Percentiles rank a stretch among this genome's conserved stretches.
Conservation (phyloP, 1,140 invertebrate genomes). For the Drosophila pandora region DNA sequence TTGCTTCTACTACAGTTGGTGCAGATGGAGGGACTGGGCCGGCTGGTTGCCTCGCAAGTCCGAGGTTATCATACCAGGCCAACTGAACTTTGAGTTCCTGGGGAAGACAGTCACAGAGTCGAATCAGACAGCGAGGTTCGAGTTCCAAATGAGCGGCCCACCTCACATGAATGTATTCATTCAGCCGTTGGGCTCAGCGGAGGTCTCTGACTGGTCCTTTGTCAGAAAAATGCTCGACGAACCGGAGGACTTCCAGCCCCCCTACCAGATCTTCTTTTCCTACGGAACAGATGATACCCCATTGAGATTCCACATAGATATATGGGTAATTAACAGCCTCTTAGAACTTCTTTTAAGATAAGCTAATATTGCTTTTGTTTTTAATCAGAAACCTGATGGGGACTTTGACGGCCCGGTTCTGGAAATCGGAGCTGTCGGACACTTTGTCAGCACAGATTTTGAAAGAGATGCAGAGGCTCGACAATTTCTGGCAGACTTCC, state of each 20-base stretch:
- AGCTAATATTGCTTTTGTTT: not conserved
- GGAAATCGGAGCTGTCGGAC: constrained; percentile 39
- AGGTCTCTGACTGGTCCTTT: constrained; percentile 87
- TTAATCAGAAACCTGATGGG: constrained; percentile 84
- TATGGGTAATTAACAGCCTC: constrained; percentile 83
- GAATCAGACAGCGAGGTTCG: constrained; percentile 35
- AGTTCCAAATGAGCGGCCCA: constrained; percentile 85
- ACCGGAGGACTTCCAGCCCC: constrained; percentile 85
- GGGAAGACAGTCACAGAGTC: constrained; percentile 44
- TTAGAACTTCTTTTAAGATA: not conserved
- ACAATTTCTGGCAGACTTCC: constrained; percentile 29
- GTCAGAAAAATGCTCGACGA: constrained; percentile 84
- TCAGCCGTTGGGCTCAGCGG: constrained; percentile 86
- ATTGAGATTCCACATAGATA: constrained; percentile 86
- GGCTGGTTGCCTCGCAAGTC: constrained; percentile 55
- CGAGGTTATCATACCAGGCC: constrained; percentile 41
- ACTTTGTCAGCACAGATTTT: constrained; percentile 36
- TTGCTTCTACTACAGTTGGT: constrained; percentile 86
- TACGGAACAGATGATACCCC: constrained; percentile 86
- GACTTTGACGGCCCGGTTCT: constrained; percentile 46
- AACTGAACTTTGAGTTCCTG: constrained; percentile 34
- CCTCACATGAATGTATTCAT: constrained; percentile 90
- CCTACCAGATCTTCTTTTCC: constrained; percentile 89
- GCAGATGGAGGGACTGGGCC: constrained; percentile 29
- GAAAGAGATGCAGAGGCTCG: constrained; percentile 26